phyloP scores from a whole-genome alignment of 2,888 invertebrate species.

The Ischnus inquisitorius region DNA sequence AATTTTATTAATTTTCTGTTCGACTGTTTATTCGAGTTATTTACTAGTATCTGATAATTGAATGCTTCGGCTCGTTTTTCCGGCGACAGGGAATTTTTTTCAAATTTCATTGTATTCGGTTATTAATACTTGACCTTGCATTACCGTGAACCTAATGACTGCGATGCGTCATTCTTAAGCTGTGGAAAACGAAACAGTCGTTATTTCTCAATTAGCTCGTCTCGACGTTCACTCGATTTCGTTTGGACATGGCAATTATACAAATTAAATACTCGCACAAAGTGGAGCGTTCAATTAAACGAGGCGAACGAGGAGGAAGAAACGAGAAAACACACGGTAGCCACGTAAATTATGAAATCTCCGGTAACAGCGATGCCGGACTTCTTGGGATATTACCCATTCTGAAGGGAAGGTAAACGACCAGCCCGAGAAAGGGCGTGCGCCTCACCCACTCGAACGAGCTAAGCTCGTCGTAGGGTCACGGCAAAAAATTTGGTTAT shows the following conservation, averaged over 20 bases:
- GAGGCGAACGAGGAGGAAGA: background rate
- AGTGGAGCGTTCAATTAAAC: constrained; percentile 9
- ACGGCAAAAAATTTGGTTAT: background rate
- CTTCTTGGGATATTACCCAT: background rate
- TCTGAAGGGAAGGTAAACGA: background rate
- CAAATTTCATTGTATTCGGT: background rate
- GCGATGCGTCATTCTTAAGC: constrained; percentile 9
- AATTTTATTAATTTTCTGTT: background rate
- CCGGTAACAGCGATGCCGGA: background rate
- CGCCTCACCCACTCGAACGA: background rate
- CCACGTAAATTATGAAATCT: constrained; percentile 15
- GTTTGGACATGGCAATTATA: background rate
- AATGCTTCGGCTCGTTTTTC: background rate
- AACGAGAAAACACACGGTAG: constrained; percentile 16
- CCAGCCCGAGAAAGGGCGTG: background rate
- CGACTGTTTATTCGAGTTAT: background rate
- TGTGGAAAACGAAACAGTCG: constrained; percentile 25
- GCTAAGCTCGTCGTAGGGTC: background rate
- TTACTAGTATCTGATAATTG: background rate
- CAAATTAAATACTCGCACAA: constrained; percentile 1
- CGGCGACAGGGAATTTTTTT: background rate
- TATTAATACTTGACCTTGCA: background rate
- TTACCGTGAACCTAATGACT: constrained; percentile 29
- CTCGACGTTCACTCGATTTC: constrained; percentile 14
- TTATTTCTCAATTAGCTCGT: constrained; percentile 50